Base-by-base conservation (phyloP, 2,888 invertebrate species). In the Polydrusus pterygomalis region DNA sequence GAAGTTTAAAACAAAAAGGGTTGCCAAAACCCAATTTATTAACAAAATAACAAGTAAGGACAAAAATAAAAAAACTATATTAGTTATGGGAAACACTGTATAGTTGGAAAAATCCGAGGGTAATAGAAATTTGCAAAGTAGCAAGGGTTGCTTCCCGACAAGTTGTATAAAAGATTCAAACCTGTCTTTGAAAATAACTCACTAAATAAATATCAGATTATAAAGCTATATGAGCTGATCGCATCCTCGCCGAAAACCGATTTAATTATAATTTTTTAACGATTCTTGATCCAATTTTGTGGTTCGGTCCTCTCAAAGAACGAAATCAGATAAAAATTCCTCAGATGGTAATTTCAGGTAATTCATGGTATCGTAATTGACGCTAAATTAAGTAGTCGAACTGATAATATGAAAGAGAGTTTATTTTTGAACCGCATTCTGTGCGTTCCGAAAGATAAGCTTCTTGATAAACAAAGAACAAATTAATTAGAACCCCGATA, bases 341-440 rank as follows among this genome's bases (percentile, higher is more conserved):
- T 73, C 63, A 40, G 65, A 73, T 69, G 58, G 69, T 62, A 72
- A 73, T 74, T 77, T 73, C 73, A 40, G 51, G 73, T 77, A 73
- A 72, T 72, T 69, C 58, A 34, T 51, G 71, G 74, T 62, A 75
- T 70, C 69, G 64, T 77, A 77, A 77, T 77, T 74, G 67, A 70
- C 70, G 74, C 74, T 77, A 77, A 77, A 74, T 77, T 77, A 77
- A 77, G 77, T 62, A 70, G 77, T 70, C 64, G 65, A 45, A 68
- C 63, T 49, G 76, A 76, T 76, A 73, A 76, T 73, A 62, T 58
- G 45, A 40, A 62, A 69, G 76, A 69, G 60, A 68, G 54, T 62
- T 69, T 64, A 64, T 74, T 73, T 74, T 74, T 56, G 51, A 65
- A 77, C 67, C 69, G 74, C 77, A 77, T 77, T 76, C 73, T 70